Evolutionary conservation across 1,140 invertebrate species (phyloP).

Genomic region (Stenopsyche tienmushanensis): DNA sequence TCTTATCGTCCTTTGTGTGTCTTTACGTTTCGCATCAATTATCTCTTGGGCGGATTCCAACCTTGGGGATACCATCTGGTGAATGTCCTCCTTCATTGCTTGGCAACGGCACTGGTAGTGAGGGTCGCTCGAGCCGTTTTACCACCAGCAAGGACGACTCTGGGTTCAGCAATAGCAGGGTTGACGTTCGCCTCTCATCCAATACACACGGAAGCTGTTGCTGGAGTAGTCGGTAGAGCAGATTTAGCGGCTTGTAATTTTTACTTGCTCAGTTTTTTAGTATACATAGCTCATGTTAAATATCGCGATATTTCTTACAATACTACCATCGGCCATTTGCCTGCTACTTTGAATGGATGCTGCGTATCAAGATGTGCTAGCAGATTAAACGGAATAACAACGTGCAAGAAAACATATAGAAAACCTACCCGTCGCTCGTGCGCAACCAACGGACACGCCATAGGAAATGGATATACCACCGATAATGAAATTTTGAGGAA

Average conservation of each 20-base stretch:
- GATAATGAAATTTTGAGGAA: conserved; percentile 33
- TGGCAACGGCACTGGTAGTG: conserved; percentile 79
- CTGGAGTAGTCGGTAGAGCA: conserved; percentile 93
- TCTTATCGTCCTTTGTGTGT: conserved; percentile 91
- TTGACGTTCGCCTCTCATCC: conserved; percentile 93
- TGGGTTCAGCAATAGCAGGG: conserved; percentile 75
- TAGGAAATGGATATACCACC: conserved; percentile 30
- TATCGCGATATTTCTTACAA: conserved; percentile 52
- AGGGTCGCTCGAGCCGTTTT: conserved; percentile 66
- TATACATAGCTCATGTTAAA: conserved; percentile 68
- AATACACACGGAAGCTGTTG: conserved; percentile 94
- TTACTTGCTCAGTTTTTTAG: conserved; percentile 83
- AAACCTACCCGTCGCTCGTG: conserved; percentile 28
- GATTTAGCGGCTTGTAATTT: conserved; percentile 91
- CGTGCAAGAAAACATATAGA: conserved; percentile 33
- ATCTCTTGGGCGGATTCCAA: conserved; percentile 80
- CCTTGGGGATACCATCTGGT: conserved; percentile 90
- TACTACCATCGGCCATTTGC: conserved; percentile 28
- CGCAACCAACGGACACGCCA: conserved; percentile 32
- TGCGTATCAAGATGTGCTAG: conserved; percentile 32
- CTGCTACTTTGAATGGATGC: conserved; percentile 22
- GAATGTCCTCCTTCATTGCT: conserved; percentile 83
- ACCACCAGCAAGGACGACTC: conserved; percentile 59
- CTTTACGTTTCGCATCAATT: conserved; percentile 90
- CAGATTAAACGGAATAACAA: conserved; percentile 34